Base-by-base conservation (phyloP, 92 coral and sea anemone genomes). In the Porites divaricata region DNA sequence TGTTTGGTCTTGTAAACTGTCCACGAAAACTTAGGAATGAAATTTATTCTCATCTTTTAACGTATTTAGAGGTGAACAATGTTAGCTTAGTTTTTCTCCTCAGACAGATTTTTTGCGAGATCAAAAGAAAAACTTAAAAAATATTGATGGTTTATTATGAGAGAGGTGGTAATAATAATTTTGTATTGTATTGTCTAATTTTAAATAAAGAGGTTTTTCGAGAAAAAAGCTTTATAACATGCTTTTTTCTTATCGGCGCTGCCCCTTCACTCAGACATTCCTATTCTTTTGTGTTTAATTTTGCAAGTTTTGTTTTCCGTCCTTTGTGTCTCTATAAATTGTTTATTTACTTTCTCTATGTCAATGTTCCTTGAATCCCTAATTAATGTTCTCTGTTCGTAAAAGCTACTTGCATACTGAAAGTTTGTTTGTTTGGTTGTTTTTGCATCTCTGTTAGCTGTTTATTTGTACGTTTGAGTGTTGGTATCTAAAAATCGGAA, bases 111-210 rank as follows among this genome's bases (percentile, higher is more conserved):
- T 51, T 22, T 22, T 65, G 20, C 61, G 58, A 49, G 73, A 64
- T 78, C 83, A 78, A 64, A 64, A 62, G 54, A 65, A 14, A 78
- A 63, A 22, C 12, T 20, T 77, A 77, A 19, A 19, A 41, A 62
- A 62, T 41, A n/a, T 63, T 19, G 63, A 77, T 45, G 45, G 57
- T 77, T 48, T 63, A 58, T 48, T 45, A 76, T 41, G 9, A 76
- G 49, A 61, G 0, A 62, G 71, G 21, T 19, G 28, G 28, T 63
- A 62, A 62, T 52, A 45, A 35, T 35, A n/a, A 21, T 45, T 63
- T 63, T 64, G 48, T 65, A 64, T 78, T 20, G 45, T 63, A 51
- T 41, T 23, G 63, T 56, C n/a, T 23, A 64, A 64, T 65, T 78
- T 78, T 48, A 35, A 65, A 64, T 49, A 78, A 78, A 78, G 63